Conservation (phyloP, 1,140 invertebrate species). For the Leptopilina clavipes region DNA sequence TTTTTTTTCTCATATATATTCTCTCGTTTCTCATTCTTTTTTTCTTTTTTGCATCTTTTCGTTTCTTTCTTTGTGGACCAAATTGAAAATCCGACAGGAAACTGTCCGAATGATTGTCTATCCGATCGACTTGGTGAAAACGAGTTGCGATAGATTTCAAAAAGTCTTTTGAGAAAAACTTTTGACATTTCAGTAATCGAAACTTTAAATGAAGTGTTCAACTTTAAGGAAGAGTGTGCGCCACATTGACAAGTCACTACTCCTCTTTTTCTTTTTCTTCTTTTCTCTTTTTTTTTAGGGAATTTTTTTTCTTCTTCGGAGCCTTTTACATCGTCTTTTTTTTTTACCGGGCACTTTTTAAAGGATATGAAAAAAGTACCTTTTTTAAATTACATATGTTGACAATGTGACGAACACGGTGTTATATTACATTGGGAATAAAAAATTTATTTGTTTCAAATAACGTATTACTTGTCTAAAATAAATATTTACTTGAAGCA, state of each 20-base stretch:
- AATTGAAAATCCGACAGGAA: not conserved
- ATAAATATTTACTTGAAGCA: no score
- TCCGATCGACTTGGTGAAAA: not conserved
- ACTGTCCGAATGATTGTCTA: conserved; percentile 5
- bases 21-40: not conserved
- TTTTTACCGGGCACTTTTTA: no score
- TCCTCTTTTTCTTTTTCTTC: not conserved
- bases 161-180: conserved; percentile 10
- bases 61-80: not conserved
- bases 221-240: conserved; percentile 3
- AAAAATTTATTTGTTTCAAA: no score
- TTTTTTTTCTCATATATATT: not conserved
- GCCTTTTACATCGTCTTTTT: no score
- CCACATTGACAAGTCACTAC: not conserved
- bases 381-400: not conserved
- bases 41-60: not conserved
- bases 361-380: not conserved
- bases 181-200: conserved; percentile 16
- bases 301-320: no score
- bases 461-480: no score
- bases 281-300: not conserved
- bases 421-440: no score
- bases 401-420: no score
- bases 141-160: conserved; percentile 12
- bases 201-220: conserved; percentile 20